Percentiles rank a stretch among this genome's conserved stretches.
Conservation (phyloP, 35 echinoderm and acorn worm genomes). For the Apostichopus japonicus region DNA sequence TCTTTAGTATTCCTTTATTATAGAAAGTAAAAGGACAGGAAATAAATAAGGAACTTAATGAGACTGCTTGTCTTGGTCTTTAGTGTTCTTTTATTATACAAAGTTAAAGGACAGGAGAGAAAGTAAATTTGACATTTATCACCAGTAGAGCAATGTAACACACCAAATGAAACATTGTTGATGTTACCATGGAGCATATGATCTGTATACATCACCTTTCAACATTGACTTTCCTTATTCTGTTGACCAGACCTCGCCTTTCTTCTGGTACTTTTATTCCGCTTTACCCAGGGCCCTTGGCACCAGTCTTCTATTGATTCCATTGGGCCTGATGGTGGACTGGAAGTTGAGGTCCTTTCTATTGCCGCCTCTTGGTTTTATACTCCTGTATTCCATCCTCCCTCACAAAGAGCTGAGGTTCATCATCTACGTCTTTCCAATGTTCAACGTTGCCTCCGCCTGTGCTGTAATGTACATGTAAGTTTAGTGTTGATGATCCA, state of each 20-base stretch:
- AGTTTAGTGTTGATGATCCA: constrained; percentile 28
- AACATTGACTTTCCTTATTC: neutral
- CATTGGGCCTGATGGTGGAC: constrained; percentile 75
- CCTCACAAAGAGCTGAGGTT: constrained; percentile 97
- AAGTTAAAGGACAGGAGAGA: no score
- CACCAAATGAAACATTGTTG: no score
- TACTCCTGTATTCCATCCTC: constrained; percentile 91
- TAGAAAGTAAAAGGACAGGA: no score
- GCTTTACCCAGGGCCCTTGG: constrained; percentile 86
- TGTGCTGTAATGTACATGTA: constrained; percentile 79
- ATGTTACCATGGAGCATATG: no score
- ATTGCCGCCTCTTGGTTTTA: constrained; percentile 84
- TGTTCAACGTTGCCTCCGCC: constrained; percentile 91
- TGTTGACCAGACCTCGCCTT: constrained; percentile 79
- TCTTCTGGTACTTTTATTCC: constrained; percentile 98
- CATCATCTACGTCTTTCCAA: constrained; percentile 90
- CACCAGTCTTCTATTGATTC: constrained; percentile 77
- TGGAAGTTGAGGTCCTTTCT: constrained; percentile 56
- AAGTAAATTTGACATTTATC: no score
- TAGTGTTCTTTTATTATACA: no score
- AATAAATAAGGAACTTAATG: no score
- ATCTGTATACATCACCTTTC: no score
- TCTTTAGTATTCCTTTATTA: no score
- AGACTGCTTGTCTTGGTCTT: no score
- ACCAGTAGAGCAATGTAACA: no score